These are phyloP conservation scores for Ia io DNA, from an alignment of 2,113 vertebrate genomes.

Conservation along the genomic window DNA sequence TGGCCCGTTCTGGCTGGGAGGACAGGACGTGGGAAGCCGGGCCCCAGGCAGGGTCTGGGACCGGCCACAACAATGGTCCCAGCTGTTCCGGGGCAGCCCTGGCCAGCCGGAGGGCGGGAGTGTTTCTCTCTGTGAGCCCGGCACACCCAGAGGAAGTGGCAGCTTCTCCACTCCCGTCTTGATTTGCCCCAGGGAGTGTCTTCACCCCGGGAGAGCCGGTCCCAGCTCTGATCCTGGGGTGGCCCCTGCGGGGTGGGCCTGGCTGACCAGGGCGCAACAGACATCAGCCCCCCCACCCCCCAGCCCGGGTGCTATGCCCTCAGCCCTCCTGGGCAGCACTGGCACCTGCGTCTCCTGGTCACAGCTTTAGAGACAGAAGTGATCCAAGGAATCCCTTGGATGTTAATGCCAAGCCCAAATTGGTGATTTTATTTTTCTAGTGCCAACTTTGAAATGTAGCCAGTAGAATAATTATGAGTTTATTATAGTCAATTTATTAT, in stretches of 20 bases:
- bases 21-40: background rate
- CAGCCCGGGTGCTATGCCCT: background rate
- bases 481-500: conserved; percentile 62
- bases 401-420: conserved; percentile 35
- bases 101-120: background rate
- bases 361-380: background rate
- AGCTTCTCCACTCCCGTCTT: background rate
- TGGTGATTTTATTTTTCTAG: conserved; percentile 53
- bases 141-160: background rate
- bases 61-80: background rate
- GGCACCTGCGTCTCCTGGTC: background rate
- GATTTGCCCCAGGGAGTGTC: background rate
- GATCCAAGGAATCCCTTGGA: background rate
- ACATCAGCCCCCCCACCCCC: background rate
- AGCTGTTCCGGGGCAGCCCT: background rate
- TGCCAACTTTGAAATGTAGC: conserved; percentile 68
- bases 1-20: background rate
- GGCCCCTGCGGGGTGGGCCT: background rate
- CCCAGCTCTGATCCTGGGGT: background rate
- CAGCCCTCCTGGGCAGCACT: rapidly evolving
- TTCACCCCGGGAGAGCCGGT: background rate
- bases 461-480: conserved; percentile 65
- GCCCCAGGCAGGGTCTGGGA: background rate
- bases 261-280: rapidly evolving
- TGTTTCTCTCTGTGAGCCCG: background rate